These are phyloP conservation scores for Portevinia maculata DNA, from an alignment of 2,888 invertebrate genomes.

Conservation along the genomic window DNA sequence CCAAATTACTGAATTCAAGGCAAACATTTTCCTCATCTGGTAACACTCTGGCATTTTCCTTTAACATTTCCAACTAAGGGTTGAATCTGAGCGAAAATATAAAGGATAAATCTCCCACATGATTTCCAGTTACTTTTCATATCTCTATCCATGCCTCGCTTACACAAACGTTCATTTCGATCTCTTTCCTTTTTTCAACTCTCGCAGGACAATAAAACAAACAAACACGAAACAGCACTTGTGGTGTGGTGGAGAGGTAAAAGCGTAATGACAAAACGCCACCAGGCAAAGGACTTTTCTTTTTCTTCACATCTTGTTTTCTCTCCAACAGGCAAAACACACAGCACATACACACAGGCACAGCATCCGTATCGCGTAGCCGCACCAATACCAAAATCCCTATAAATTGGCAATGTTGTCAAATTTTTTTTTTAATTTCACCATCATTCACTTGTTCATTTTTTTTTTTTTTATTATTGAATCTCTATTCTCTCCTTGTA, in stretches of 20 bases:
- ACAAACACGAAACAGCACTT: constrained; percentile 20
- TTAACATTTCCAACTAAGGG: constrained; percentile 15
- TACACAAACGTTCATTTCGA: constrained; percentile 4
- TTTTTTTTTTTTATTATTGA: constrained; percentile 49
- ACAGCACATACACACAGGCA: constrained; percentile 23
- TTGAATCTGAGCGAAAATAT: constrained; percentile 32
- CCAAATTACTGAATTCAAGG: constrained; percentile 1
- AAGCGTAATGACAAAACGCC: constrained; percentile 35
- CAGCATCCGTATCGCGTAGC: constrained; percentile 20
- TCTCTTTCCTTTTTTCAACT: constrained; percentile 32
- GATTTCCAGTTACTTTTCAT: constrained; percentile 54
- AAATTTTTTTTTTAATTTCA: constrained; percentile 55
- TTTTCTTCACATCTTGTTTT: constrained; percentile 1
- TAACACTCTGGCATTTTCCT: constrained; percentile 48
- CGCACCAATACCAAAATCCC: constrained; percentile 10
- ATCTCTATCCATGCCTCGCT: constrained; percentile 36
- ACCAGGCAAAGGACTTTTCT: constrained; percentile 55
- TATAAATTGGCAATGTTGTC: constrained; percentile 67
- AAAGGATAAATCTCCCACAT: constrained; percentile 62
- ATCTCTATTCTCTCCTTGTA: constrained; percentile 28
- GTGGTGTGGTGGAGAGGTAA: constrained; percentile 2
- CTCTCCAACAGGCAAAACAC: constrained; percentile 16
- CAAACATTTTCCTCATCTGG: constrained; percentile 40
- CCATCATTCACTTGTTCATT: constrained; percentile 67
- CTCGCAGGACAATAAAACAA: constrained; percentile 48